Base-by-base conservation (phyloP, 2,797 vertebrate species). In the Denticeps clupeoides region DNA sequence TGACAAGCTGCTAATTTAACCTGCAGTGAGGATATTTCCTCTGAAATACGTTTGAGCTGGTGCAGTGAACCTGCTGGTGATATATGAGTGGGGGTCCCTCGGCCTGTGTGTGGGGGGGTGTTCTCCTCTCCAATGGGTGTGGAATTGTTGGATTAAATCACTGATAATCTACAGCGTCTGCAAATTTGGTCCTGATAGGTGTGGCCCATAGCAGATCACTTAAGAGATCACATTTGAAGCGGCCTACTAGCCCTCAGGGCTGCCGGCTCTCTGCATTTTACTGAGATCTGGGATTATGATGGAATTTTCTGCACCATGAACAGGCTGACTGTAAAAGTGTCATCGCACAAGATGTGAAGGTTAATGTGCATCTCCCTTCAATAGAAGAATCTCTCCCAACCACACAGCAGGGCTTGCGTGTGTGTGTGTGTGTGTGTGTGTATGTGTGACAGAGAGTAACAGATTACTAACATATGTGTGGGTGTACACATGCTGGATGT, bases 261-360 rank as follows among this genome's bases (percentile, higher is more conserved):
- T 47, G 38, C 51, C 53, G 47, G 40, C 45, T 55, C 43, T 55
- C 50, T 45, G 28, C 54, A 57, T 52, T 51, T 45, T 41, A 47
- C 48, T 43, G 45, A 47, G 59, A 53, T 45, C 42, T 23, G 16
- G 48, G 55, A 55, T 55, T 46, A 50, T 61, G 66, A 59, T 53
- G 45, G 58, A 61, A 59, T 49, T 50, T 61, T 57, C 48, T 33
- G 45, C 60, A 49, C 49, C 49, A n/a, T 9, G 42, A 13, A 44
- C 19, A 23, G 25, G 33, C 33, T 37, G 33, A 37, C 33, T 19
- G 16, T 4, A 18, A n/a, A 21, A 35, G 35, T 38, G 19, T 9
- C 11, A 35, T 21, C 38, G 35, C 38, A 18, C 38, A 38, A 10
- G 13, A 19, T 16, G 38, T 40, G 12, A 24, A 42, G 18, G 25